Evolutionary conservation across 2,797 vertebrate genomes (phyloP).

Genomic region (Apogon talboti): DNA sequence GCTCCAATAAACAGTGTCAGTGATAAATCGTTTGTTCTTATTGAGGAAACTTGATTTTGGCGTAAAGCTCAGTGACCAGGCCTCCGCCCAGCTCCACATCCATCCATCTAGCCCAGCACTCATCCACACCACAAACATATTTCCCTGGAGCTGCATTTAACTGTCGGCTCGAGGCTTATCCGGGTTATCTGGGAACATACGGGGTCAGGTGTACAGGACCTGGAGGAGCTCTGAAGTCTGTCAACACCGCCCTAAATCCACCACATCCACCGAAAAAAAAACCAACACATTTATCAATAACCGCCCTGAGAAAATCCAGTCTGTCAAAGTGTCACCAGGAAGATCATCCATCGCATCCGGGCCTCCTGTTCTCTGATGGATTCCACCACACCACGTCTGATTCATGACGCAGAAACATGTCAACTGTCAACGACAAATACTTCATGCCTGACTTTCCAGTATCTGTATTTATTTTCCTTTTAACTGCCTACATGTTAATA

Average conservation of each 20-base stretch:
- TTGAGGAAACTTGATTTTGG: slow-evolving; percentile 19
- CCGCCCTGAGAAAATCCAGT: neutral
- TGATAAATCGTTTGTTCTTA: neutral
- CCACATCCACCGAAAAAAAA: neutral
- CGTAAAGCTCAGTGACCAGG: neutral
- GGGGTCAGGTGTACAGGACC: slow-evolving; percentile 39
- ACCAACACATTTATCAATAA: neutral
- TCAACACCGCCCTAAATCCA: slow-evolving; percentile 39
- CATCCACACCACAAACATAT: slow-evolving; percentile 25
- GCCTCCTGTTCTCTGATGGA: neutral
- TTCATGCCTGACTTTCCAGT: too few relatives aligned
- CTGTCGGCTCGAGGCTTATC: slow-evolving; percentile 33
- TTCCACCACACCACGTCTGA: neutral
- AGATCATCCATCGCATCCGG: neutral
- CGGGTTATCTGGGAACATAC: slow-evolving; percentile 18
- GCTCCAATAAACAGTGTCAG: neutral
- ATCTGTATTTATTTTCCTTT: too few relatives aligned
- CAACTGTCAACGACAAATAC: too few relatives aligned
- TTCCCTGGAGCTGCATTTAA: slow-evolving; percentile 22
- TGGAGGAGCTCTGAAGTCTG: slow-evolving; percentile 21
- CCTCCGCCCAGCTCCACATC: slow-evolving; percentile 10
- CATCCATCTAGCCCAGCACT: slow-evolving; percentile 15
- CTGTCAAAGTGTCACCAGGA: neutral
- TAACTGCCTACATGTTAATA: too few relatives aligned
- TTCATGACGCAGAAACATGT: too few relatives aligned